Conservation (phyloP, 2,797 vertebrate species). For the Tangara arthus region DNA sequence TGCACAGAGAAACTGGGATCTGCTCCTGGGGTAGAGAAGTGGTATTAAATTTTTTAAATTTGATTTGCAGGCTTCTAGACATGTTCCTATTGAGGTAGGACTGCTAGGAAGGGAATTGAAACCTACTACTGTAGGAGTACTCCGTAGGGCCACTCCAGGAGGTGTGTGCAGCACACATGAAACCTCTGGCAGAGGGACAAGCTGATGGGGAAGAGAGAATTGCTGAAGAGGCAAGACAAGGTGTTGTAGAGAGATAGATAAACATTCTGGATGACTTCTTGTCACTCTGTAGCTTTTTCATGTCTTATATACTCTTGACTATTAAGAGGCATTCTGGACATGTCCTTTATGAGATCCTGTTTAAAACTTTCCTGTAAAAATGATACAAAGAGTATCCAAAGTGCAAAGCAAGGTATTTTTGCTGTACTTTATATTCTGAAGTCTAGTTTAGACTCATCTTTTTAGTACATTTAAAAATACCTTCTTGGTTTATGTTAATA, state of each 20-base stretch:
- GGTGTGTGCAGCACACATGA: neutral
- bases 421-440: neutral
- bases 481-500: neutral
- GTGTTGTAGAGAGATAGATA: neutral
- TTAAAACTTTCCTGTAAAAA: neutral
- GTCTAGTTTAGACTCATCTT: neutral
- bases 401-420: neutral
- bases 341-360: neutral
- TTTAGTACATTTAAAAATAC: neutral
- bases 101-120: neutral
- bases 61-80: neutral
- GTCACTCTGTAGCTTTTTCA: neutral
- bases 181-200: neutral
- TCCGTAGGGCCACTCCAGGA: neutral
- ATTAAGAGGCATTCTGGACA: neutral
- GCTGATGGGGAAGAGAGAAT: neutral
- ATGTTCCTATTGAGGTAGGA: neutral
- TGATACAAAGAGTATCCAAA: neutral
- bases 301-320: neutral
- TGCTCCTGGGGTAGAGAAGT: neutral
- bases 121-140: neutral
- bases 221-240: neutral
- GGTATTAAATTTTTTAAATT: neutral
- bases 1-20: neutral
- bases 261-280: neutral